Conservation (phyloP, 2,888 invertebrate species). For the Machimus atricapillus region DNA sequence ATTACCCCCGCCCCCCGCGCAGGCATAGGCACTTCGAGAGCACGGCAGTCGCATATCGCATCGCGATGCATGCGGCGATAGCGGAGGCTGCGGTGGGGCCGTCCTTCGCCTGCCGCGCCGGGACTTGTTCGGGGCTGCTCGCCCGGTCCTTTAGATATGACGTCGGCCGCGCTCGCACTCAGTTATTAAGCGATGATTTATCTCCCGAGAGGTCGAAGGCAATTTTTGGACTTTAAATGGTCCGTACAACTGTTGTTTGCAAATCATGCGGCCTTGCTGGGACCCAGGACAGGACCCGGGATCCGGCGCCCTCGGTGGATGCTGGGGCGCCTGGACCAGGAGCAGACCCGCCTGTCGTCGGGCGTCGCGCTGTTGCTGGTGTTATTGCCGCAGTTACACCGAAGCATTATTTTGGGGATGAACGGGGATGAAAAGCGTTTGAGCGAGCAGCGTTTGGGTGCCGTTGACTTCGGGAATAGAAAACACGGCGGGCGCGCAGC, state of each 20-base stretch:
- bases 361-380: neutral
- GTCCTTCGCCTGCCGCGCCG: slow-evolving; percentile 15
- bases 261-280: slow-evolving; percentile 25
- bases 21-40: slow-evolving; percentile 45
- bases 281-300: neutral
- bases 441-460: neutral
- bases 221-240: slow-evolving; percentile 44
- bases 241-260: slow-evolving; percentile 40
- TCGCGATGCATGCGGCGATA: slow-evolving; percentile 39
- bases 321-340: neutral
- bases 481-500: neutral
- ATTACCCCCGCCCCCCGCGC: slow-evolving; percentile 42
- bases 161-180: slow-evolving; percentile 19
- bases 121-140: slow-evolving; percentile 1
- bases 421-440: slow-evolving; percentile 29
- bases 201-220: slow-evolving; percentile 42
- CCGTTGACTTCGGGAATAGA: slow-evolving; percentile 27
- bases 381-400: slow-evolving; percentile 4
- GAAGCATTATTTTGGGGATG: slow-evolving; percentile 15
- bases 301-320: neutral
- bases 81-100: neutral
- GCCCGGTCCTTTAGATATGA: slow-evolving; percentile 39
- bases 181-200: slow-evolving; percentile 48
- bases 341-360: neutral
- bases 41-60: slow-evolving; percentile 5